Evolutionary conservation across 2,888 invertebrate species (phyloP), one percentile per base, ranked within the genome.

Genomic region (Cheilosia soror): DNA sequence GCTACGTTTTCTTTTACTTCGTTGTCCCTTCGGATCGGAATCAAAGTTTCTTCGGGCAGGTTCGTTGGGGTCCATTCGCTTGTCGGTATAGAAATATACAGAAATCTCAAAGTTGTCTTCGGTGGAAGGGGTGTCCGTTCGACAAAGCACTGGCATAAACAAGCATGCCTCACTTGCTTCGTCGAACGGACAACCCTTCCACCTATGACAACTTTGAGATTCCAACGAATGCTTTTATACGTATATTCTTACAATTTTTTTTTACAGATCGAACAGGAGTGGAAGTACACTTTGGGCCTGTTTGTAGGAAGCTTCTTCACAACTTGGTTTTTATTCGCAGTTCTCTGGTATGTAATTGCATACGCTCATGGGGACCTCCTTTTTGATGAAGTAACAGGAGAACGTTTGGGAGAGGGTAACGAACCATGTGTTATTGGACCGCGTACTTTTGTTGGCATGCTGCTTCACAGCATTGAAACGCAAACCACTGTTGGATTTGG

Each of bases 241-340:
- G 20, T 20, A 20, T 20, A 20, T 20, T 20, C 20, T 2, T 20
- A 20, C 2, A 20, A 0, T 11, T 49, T 4, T 49, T 9, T 96
- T 90, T 94, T 95, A 27, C 88, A 92, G 89, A 93, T 95, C 65
- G 95, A 95, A 89, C 92, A 94, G 82, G 96, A 97, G 92, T 99
- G 99, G 99, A 94, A 97, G 79, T 98, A 97, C 95, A 98, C 98
- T 62, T 93, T 98, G 68, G 93, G 97, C 60, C 95, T 97, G 73
- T 98, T 98, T 91, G 95, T 96, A 40, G 93, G 96, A 82, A 96
- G 96, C 81, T 98, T 98, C 92, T 95, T 98, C 88, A 89, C 94
- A 11, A 95, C 96, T 90, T 98, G 97, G 97, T 92, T 96, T 27
- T 88, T 95, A 11, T 97, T 97, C 90, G 97, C 96, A 0, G 93